These are phyloP conservation scores for Drosophila ustulata DNA, from an alignment of 2,888 invertebrate species.

Conservation along the genomic window DNA sequence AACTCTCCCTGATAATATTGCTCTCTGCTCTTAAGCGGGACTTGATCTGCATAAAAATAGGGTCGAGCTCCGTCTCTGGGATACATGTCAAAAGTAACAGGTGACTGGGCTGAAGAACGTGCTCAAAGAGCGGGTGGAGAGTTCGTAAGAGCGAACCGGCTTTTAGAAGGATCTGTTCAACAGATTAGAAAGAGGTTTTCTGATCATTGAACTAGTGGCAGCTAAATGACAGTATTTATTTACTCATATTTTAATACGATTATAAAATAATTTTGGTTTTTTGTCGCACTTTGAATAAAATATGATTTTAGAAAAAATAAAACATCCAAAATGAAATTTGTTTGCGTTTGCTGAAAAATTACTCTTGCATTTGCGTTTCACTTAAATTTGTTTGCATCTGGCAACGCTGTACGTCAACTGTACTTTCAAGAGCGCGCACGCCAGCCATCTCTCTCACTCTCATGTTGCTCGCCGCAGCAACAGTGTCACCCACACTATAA, in stretches of 20 bases:
- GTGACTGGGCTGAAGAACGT: conserved; percentile 55
- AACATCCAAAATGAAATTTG: background rate
- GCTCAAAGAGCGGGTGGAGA: conserved; percentile 53
- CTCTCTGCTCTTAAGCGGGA: conserved; percentile 78
- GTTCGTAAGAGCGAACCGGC: conserved; percentile 68
- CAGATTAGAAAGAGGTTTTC: background rate
- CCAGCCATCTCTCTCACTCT: conserved; percentile 81
- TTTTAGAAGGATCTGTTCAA: conserved; percentile 64
- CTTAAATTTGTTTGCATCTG: conserved; percentile 63
- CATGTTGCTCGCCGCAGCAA: conserved; percentile 57
- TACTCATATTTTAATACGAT: background rate
- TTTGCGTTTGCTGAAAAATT: conserved; percentile 39
- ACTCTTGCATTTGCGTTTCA: conserved; percentile 63
- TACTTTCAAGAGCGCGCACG: conserved; percentile 78
- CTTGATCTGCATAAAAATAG: conserved; percentile 78
- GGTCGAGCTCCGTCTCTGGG: conserved; percentile 67
- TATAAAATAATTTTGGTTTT: background rate
- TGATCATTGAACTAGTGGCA: background rate
- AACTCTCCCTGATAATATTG: conserved; percentile 65
- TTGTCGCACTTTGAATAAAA: background rate
- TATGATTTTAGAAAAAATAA: conserved; percentile 4
- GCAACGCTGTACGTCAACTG: conserved; percentile 75
- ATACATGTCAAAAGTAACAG: conserved; percentile 69
- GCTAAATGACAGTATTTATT: background rate
- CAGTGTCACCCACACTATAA: conserved; percentile 49